Percentiles rank a stretch among this genome's conserved stretches.
Conservation (phyloP, 2,797 vertebrate species). For the Sparidentex hasta region DNA sequence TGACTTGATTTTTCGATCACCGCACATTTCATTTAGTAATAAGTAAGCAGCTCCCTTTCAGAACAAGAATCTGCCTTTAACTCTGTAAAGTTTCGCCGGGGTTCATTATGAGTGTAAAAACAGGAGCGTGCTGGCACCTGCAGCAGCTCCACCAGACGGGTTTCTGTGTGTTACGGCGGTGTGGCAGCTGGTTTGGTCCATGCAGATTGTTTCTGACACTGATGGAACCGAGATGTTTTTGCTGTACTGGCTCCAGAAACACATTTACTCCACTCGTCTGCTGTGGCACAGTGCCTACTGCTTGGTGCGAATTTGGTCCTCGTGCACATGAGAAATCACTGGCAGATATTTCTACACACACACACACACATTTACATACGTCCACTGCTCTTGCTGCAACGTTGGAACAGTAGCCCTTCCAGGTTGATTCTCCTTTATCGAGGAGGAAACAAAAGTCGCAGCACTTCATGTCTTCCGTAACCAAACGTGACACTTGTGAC, state of each 20-base stretch:
- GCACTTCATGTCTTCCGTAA: constrained; percentile 61
- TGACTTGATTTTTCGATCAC: background rate
- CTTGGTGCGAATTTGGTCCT: constrained; percentile 30
- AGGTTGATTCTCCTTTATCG: constrained; percentile 18
- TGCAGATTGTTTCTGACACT: constrained; percentile 76
- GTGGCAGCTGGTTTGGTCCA: constrained; percentile 73
- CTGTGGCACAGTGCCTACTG: constrained; percentile 42
- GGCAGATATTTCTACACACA: constrained; percentile 10
- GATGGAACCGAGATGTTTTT: constrained; percentile 77
- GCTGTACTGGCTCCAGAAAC: constrained; percentile 74
- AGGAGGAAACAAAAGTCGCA: constrained; percentile 39
- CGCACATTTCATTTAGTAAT: background rate
- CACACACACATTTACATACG: constrained; percentile 35
- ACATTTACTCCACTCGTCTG: constrained; percentile 63
- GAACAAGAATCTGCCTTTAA: background rate
- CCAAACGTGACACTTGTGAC: constrained; percentile 69
- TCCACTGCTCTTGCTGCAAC: constrained; percentile 37
- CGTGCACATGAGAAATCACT: constrained; percentile 5
- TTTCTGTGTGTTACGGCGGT: background rate
- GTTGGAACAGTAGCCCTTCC: constrained; percentile 59
- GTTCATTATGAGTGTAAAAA: constrained; percentile 14
- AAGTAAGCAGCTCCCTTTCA: background rate
- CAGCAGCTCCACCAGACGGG: constrained; percentile 37
- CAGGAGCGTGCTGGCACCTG: constrained; percentile 15
- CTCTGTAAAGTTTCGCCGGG: background rate